Percentiles rank a stretch among this genome's conserved stretches.
These are phyloP conservation scores for Oligia latruncula DNA, from an alignment of 2,888 invertebrate genomes.

Conservation along the genomic window DNA sequence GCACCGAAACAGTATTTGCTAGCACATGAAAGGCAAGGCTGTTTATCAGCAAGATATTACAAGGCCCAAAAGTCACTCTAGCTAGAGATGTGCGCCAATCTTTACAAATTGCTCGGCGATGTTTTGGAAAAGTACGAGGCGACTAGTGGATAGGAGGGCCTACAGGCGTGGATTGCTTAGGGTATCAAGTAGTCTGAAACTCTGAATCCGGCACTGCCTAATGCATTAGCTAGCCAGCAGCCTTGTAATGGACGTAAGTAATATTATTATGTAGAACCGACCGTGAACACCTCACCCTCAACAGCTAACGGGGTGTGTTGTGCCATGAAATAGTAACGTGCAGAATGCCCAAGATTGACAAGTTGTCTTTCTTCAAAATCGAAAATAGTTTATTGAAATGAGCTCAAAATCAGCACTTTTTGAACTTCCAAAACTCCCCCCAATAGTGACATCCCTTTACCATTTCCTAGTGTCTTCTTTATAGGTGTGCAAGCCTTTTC, in stretches of 20 bases:
- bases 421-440: background rate
- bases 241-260: constrained; percentile 9
- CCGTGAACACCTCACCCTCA: constrained; percentile 11
- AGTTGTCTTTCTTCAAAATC: background rate
- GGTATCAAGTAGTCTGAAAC: too few species aligned
- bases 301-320: constrained; percentile 20
- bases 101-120: too few species aligned
- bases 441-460: background rate
- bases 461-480: background rate
- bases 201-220: background rate
- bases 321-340: background rate
- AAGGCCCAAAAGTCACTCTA: too few species aligned
- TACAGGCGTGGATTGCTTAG: too few species aligned
- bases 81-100: too few species aligned
- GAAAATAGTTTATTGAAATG: background rate
- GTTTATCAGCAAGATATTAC: too few species aligned
- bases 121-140: too few species aligned
- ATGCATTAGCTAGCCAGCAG: constrained; percentile 27
- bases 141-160: too few species aligned
- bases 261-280: constrained; percentile 14
- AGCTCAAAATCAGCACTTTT: background rate
- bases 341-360: constrained; percentile 17
- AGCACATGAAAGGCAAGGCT: too few species aligned
- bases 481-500: too few species aligned
- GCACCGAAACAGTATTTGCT: too few species aligned